Evolutionary conservation across 2,888 invertebrate species (phyloP), one percentile per base, ranked within the genome.

Genomic region (Disparrhopalites patrizii): DNA sequence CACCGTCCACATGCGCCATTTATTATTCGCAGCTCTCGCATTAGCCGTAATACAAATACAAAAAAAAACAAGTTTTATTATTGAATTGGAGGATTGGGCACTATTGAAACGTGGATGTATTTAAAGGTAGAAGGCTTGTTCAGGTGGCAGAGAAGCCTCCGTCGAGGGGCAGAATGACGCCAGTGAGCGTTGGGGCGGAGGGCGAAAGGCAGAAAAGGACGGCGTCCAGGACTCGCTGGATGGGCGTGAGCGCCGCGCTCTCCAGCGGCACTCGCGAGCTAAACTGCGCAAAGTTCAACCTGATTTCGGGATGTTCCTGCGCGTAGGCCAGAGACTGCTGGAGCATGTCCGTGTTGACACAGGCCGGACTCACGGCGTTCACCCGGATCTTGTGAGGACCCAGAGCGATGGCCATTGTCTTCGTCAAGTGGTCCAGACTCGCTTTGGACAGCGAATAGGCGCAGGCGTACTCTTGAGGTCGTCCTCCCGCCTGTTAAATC

Each of bases 201-300:
- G 52, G 55, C 10, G 40, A 40, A 23, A 66, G 28, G 3, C 31
- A 51, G n/a, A 66, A 61, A 33, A 66, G 30, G 5, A 52, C 25
- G 4, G 55, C 31, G 50, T 66, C 61, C 1, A 66, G 55, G 20
- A 61, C 51, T 4, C 62, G 54, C 3, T 55, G 28, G 40, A 63
- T 63, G n/a, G 20, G 54, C 3, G 55, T 36, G 1, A 55, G 7
- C n/a, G 4, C 28, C 13, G 43, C n/a, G n/a, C 30, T 5, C 20
- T 27, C 13, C 25, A 63, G 8, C 33, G 58, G 58, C 1, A 43
- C 15, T 28, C 47, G 27, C 2, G 7, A 7, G 10, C 2, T 1
- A 18, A 43, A 5, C 15, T 43, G 2, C 3, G 7, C 20, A 5
- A 20, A n/a, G 15, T 10, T 10, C 4, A n/a, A 7, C 5, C 8